These are phyloP conservation scores for Nemurella pictetii DNA, from an alignment of 2,888 invertebrate genomes.

Conservation along the genomic window DNA sequence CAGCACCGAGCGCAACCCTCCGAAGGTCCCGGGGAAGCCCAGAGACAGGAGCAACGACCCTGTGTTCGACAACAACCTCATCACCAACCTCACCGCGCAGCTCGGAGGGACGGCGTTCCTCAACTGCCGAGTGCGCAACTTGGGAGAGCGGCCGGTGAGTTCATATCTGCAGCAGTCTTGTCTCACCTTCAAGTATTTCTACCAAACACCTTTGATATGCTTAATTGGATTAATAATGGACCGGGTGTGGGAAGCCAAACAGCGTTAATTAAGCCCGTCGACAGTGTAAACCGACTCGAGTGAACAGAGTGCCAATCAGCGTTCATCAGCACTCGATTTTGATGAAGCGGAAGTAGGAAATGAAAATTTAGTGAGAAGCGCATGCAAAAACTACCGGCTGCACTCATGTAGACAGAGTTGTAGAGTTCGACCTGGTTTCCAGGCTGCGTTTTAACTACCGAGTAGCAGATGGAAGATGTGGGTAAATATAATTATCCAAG, in stretches of 20 bases:
- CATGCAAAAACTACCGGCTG: too few relatives aligned
- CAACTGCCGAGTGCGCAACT: slow-evolving; percentile 76
- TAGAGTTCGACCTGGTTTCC: background rate
- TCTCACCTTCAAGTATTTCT: too few relatives aligned
- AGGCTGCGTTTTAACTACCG: background rate
- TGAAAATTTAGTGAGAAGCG: too few relatives aligned
- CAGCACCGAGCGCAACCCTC: slow-evolving; percentile 36
- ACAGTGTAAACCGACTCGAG: background rate
- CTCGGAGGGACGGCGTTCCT: slow-evolving; percentile 77
- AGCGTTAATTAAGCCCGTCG: background rate
- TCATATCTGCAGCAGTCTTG: too few relatives aligned
- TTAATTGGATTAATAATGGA: too few relatives aligned
- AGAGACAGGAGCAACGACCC: slow-evolving; percentile 33
- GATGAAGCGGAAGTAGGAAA: too few relatives aligned
- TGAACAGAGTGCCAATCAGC: background rate
- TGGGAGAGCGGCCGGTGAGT: slow-evolving; percentile 72
- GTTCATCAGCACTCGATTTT: background rate
- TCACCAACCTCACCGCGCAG: slow-evolving; percentile 75
- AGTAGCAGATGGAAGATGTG: background rate
- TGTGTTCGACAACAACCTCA: slow-evolving; percentile 68
- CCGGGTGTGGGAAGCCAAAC: too few relatives aligned
- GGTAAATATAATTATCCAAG: background rate
- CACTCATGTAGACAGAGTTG: background rate
- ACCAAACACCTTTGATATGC: too few relatives aligned
- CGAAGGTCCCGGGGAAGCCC: slow-evolving; percentile 5